phyloP scores from a whole-genome alignment of 2,797 vertebrate genomes.

The Tadarida brasiliensis region DNA sequence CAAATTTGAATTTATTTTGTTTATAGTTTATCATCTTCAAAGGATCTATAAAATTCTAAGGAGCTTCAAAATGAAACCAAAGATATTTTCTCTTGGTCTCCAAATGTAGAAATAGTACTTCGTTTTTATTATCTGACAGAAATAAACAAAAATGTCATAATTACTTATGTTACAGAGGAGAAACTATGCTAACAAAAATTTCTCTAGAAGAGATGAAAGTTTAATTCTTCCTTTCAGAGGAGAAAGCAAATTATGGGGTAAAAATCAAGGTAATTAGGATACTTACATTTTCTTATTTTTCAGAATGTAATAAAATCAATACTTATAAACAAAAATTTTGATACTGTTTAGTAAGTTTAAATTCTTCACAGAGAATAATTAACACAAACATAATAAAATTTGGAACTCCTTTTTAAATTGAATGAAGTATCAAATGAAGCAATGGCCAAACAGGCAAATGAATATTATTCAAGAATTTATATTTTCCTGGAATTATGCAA shows the following conservation, averaged over 20 bases:
- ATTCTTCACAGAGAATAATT: neutral
- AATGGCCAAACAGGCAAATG: neutral
- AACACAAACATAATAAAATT: neutral
- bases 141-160: neutral
- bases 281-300: neutral
- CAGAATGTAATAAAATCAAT: neutral
- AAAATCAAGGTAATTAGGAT: neutral
- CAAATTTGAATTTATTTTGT: conserved; percentile 3
- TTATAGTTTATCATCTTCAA: neutral
- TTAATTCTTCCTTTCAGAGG: neutral
- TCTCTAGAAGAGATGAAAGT: neutral
- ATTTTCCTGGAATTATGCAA: neutral
- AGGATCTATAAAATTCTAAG: neutral
- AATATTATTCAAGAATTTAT: neutral
- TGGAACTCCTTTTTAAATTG: neutral
- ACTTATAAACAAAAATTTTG: neutral
- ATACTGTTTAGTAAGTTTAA: neutral
- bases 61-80: conserved; percentile 29
- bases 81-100: conserved; percentile 22
- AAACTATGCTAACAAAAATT: conserved; percentile 6
- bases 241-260: neutral
- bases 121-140: neutral
- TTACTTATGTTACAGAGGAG: neutral
- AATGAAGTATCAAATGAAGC: neutral
- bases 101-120: neutral